Evolutionary conservation across 2,113 vertebrate species (phyloP).

Genomic region (Equus quagga): DNA sequence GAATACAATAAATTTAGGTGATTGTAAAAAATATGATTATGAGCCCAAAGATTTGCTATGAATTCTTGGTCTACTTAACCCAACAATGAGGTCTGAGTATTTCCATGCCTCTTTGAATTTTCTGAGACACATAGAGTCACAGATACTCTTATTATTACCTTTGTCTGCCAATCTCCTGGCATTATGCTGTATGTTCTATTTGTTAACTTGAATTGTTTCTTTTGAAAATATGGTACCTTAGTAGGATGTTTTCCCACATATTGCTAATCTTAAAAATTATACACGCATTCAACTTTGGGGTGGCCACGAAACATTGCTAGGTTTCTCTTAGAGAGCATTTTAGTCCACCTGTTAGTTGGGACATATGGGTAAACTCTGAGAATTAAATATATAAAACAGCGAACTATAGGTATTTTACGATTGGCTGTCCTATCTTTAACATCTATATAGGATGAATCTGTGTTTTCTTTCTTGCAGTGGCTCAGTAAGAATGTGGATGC

Average conservation of each 20-base stretch:
- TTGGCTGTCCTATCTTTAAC: background rate
- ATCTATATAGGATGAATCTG: background rate
- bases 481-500: background rate
- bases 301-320: background rate
- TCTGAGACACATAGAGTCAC: background rate
- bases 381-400: background rate
- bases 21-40: slow-evolving; percentile 38
- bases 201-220: slow-evolving; percentile 15
- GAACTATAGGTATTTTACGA: background rate
- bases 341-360: background rate
- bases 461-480: background rate
- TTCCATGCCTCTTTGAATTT: background rate
- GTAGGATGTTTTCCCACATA: background rate
- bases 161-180: background rate
- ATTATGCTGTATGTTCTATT: background rate
- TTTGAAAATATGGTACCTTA: background rate
- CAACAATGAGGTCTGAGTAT: background rate
- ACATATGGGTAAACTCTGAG: background rate
- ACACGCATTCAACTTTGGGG: background rate
- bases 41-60: background rate
- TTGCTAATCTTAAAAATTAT: background rate
- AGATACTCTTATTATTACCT: background rate
- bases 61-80: background rate
- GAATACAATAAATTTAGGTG: slow-evolving; percentile 17
- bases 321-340: background rate